phyloP scores from a whole-genome alignment of 2,797 vertebrate genomes.

The Nasua narica region DNA sequence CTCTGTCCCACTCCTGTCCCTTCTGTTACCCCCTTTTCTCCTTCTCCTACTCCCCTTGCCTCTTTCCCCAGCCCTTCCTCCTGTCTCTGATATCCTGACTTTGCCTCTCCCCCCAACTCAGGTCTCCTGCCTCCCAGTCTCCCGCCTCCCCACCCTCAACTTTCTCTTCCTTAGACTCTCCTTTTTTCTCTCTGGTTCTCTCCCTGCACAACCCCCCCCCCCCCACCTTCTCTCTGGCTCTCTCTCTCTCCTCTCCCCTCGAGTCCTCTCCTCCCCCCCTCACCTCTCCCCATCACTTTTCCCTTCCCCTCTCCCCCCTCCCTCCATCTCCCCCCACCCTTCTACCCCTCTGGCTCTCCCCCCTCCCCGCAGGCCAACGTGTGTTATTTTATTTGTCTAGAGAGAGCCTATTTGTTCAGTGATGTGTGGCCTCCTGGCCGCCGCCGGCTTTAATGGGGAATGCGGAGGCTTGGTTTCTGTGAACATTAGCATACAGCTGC shows the following conservation, averaged over 20 bases:
- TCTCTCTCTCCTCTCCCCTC: not conserved
- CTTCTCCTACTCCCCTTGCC: not conserved
- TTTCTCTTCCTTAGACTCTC: not conserved
- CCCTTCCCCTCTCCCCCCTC: not conserved
- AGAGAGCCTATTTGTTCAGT: conserved; percentile 91
- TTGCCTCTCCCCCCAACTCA: too few species aligned
- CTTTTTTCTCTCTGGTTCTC: not conserved
- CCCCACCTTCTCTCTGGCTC: accelerated
- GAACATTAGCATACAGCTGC: conserved; percentile 95
- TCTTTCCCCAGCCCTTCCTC: not conserved
- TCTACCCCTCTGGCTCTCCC: not conserved
- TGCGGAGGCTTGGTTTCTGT: conserved; percentile 83
- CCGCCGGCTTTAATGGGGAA: conserved; percentile 80
- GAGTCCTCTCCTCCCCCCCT: accelerated
- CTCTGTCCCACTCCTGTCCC: not conserved
- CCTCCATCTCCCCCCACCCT: too few species aligned
- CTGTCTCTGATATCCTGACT: too few species aligned
- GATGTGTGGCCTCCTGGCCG: conserved; percentile 89
- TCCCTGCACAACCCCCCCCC: not conserved
- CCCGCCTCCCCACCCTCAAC: not conserved
- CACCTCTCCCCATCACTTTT: not conserved
- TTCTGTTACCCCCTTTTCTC: not conserved
- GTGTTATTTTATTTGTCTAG: conserved; percentile 80
- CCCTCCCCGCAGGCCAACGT: conserved; percentile 55
- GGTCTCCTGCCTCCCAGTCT: not conserved